Conservation (phyloP, 1,140 invertebrate species). For the Drosophila lowei region DNA sequence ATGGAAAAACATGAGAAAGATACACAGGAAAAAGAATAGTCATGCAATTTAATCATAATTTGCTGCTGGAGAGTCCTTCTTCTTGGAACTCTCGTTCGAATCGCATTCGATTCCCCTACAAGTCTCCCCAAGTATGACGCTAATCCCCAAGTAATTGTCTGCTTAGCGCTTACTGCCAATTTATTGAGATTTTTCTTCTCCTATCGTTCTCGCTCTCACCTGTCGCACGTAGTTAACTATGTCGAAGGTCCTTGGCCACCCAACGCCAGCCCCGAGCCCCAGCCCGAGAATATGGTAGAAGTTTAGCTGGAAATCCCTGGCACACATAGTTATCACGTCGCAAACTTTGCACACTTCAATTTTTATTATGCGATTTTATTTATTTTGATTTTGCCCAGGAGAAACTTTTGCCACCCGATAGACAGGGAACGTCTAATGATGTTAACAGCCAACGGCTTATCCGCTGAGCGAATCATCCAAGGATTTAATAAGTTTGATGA, state of each 20-base stretch:
- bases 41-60: too few relatives aligned
- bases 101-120: constrained; percentile 10
- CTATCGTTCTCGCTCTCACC: constrained; percentile 38
- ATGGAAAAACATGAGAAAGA: too few relatives aligned
- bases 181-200: constrained; percentile 62
- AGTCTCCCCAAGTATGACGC: constrained; percentile 43
- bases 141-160: constrained; percentile 78
- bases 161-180: constrained; percentile 71
- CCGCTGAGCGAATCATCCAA: constrained; percentile 60
- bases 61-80: too few relatives aligned
- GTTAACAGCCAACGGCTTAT: constrained; percentile 70
- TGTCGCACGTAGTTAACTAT: constrained; percentile 64
- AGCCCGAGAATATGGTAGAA: not conserved
- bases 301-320: constrained; percentile 24
- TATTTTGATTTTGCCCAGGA: constrained; percentile 68
- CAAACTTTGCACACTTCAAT: constrained; percentile 73
- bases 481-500: constrained; percentile 63
- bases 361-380: constrained; percentile 81
- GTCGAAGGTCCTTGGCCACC: constrained; percentile 33
- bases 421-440: constrained; percentile 63
- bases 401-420: constrained; percentile 53
- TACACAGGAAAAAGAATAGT: too few relatives aligned
- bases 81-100: not conserved
- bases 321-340: constrained; percentile 72
- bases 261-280: constrained; percentile 13